Evolutionary conservation across 2,113 vertebrate genomes (phyloP).

Genomic region (Trogon surrucura): DNA sequence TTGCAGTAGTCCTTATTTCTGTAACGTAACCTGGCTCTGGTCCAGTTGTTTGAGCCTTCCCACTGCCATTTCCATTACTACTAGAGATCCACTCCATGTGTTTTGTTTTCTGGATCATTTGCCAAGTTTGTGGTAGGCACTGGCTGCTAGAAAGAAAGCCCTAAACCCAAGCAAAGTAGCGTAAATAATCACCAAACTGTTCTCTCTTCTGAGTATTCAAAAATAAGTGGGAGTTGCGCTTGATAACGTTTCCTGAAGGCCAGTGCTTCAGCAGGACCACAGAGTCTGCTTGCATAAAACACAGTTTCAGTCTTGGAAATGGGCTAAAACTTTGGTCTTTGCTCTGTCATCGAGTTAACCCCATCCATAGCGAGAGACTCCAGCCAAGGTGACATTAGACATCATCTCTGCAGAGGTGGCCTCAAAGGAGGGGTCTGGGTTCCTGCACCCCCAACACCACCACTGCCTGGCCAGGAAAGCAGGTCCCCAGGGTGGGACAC

Average conservation of each 20-base stretch:
- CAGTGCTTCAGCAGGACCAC: background rate
- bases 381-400: background rate
- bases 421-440: background rate
- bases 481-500: background rate
- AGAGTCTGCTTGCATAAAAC: background rate
- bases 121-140: background rate
- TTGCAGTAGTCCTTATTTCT: background rate
- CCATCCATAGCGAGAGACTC: background rate
- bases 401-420: background rate
- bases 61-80: background rate
- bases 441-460: background rate
- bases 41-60: background rate
- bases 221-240: background rate
- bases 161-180: background rate
- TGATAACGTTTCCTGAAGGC: background rate
- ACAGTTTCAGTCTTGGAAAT: background rate
- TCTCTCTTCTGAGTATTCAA: background rate
- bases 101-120: background rate
- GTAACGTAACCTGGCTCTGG: background rate
- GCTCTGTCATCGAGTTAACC: background rate
- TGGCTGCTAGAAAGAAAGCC: background rate
- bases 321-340: background rate
- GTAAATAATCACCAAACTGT: background rate
- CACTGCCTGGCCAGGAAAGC: background rate
- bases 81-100: background rate